These are phyloP conservation scores for Loxodonta africana DNA, from an alignment of 2,113 vertebrate genomes.

Conservation along the genomic window DNA sequence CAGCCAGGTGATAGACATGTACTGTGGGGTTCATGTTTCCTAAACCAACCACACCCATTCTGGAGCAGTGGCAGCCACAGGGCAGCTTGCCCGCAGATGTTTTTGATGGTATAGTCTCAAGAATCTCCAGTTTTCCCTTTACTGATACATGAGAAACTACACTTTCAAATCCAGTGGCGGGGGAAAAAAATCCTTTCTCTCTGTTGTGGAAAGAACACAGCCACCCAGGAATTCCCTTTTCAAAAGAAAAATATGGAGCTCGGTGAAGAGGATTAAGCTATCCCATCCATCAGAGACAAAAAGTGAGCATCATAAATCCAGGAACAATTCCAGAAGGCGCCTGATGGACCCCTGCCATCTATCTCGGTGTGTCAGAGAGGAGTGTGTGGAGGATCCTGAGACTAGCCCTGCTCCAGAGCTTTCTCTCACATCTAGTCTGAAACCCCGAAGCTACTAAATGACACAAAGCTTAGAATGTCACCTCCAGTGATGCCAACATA, in stretches of 20 bases:
- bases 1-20: background rate
- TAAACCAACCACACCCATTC: background rate
- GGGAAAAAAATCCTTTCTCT: background rate
- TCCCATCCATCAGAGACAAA: conserved; percentile 63
- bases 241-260: conserved; percentile 30
- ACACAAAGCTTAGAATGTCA: background rate
- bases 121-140: background rate
- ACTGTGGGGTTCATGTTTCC: background rate
- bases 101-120: background rate
- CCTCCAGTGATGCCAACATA: background rate
- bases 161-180: background rate
- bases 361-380: background rate
- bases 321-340: background rate
- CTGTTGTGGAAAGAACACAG: conserved; percentile 8
- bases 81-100: background rate
- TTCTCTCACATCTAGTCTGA: background rate
- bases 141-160: background rate
- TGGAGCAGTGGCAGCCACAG: background rate
- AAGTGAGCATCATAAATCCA: conserved; percentile 5
- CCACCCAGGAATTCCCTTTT: background rate
- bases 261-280: conserved; percentile 40
- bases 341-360: background rate
- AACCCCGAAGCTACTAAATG: background rate
- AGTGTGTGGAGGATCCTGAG: accelerated
- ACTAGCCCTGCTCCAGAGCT: accelerated